phyloP scores from a whole-genome alignment of 2,797 vertebrate species.

The Syngnathus rostellatus region DNA sequence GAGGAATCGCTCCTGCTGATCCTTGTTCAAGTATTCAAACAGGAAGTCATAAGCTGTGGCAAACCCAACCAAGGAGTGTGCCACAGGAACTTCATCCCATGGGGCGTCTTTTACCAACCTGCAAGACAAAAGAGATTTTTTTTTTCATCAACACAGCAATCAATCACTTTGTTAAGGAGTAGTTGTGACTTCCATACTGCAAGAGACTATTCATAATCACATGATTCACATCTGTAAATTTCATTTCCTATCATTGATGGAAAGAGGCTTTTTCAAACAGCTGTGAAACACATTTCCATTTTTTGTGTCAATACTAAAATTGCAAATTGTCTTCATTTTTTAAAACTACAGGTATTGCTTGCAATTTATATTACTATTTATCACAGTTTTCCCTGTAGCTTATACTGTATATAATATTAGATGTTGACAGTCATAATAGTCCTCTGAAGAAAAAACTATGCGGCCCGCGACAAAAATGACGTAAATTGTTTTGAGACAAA shows the following conservation, averaged over 20 bases:
- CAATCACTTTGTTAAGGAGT: constrained; percentile 4
- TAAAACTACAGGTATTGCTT: no score
- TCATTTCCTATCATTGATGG: not conserved
- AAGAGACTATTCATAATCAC: not conserved
- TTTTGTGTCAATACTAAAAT: no score
- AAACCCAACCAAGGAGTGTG: constrained; percentile 93
- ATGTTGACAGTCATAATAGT: no score
- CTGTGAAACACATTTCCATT: not conserved
- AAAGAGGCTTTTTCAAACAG: not conserved
- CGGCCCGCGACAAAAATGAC: no score
- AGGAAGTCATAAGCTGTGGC: constrained; percentile 96
- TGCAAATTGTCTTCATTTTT: no score
- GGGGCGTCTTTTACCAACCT: constrained; percentile 97
- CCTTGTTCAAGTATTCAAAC: constrained; percentile 83
- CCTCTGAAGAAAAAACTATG: no score
- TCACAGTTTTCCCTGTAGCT: no score
- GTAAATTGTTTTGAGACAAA: no score
- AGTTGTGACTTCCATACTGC: not conserved
- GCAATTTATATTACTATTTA: no score
- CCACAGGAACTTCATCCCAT: constrained; percentile 95
- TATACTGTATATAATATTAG: no score
- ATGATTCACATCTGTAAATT: not conserved
- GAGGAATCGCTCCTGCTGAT: constrained; percentile 86
- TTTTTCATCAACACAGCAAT: not conserved
- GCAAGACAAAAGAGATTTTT: constrained; percentile 20